These are phyloP conservation scores for Sebastes glaucus DNA, from an alignment of 2,797 vertebrate species.

Conservation along the genomic window DNA sequence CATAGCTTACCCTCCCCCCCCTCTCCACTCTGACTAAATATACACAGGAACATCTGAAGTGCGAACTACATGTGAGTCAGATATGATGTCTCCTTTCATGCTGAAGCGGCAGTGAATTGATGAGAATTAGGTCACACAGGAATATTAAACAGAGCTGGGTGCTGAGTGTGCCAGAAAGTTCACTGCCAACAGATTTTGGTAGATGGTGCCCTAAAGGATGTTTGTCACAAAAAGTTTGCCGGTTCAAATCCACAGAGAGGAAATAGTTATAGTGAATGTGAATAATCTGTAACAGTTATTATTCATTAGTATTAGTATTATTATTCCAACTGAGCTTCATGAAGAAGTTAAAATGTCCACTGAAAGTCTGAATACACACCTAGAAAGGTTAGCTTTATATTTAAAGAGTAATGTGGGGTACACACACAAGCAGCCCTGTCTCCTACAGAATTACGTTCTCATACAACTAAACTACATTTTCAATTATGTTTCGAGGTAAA, in stretches of 20 bases:
- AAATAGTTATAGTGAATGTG: not conserved
- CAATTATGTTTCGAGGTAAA: too few relatives aligned
- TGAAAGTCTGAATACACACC: too few relatives aligned
- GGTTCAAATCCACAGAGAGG: not conserved
- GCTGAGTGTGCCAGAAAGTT: not conserved
- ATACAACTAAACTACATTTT: too few relatives aligned
- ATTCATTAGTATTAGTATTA: too few relatives aligned
- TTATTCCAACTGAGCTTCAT: too few relatives aligned
- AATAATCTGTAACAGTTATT: not conserved
- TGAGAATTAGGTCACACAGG: conserved; percentile 28
- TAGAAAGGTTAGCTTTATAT: too few relatives aligned
- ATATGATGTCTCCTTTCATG: conserved; percentile 3
- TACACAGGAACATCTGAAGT: conserved; percentile 26
- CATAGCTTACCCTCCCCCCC: not conserved
- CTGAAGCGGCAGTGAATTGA: not conserved
- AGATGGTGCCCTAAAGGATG: not conserved
- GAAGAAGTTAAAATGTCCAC: too few relatives aligned
- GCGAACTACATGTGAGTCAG: conserved; percentile 14
- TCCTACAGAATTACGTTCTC: too few relatives aligned
- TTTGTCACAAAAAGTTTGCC: not conserved
- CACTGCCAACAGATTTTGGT: not conserved
- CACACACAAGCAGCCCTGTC: too few relatives aligned
- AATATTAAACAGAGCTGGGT: conserved; percentile 11
- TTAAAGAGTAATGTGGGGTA: too few relatives aligned
- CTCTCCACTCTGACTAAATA: not conserved